Conservation (phyloP, 2,888 invertebrate genomes). For the Apantesis nais region DNA sequence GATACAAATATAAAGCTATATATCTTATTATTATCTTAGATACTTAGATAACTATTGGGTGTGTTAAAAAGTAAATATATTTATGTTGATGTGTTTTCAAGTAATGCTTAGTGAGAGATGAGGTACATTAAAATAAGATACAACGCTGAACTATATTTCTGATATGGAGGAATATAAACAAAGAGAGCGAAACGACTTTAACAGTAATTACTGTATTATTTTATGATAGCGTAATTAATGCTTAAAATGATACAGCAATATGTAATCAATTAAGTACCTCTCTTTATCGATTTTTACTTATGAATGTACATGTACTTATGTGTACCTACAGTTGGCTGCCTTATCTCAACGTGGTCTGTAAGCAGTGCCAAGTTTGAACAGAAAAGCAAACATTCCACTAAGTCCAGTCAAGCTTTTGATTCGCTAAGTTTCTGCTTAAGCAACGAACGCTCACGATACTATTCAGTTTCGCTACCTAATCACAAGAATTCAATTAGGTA, state of each 20-base stretch:
- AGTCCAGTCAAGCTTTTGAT: conserved; percentile 68
- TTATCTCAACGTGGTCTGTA: conserved; percentile 57
- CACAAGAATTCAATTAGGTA: conserved; percentile 20
- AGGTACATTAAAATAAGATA: too few species aligned
- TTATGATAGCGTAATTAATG: not conserved
- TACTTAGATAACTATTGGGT: too few species aligned
- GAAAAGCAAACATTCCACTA: conserved; percentile 63
- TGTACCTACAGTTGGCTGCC: conserved; percentile 28
- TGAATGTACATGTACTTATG: conserved; percentile 13
- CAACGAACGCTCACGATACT: conserved; percentile 53
- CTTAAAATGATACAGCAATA: not conserved
- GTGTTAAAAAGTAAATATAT: too few species aligned
- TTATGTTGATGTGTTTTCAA: too few species aligned
- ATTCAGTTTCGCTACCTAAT: conserved; percentile 47
- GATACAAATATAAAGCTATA: too few species aligned
- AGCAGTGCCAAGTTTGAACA: conserved; percentile 58
- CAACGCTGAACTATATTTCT: too few species aligned
- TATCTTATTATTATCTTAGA: too few species aligned
- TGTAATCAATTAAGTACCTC: conserved; percentile 1
- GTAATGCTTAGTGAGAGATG: too few species aligned
- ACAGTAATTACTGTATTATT: not conserved
- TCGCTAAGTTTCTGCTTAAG: conserved; percentile 68
- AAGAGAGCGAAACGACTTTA: not conserved
- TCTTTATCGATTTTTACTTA: not conserved
- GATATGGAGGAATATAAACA: not conserved